These are phyloP conservation scores for Drosophila greeni DNA, from an alignment of 2,888 invertebrate genomes.

Conservation along the genomic window DNA sequence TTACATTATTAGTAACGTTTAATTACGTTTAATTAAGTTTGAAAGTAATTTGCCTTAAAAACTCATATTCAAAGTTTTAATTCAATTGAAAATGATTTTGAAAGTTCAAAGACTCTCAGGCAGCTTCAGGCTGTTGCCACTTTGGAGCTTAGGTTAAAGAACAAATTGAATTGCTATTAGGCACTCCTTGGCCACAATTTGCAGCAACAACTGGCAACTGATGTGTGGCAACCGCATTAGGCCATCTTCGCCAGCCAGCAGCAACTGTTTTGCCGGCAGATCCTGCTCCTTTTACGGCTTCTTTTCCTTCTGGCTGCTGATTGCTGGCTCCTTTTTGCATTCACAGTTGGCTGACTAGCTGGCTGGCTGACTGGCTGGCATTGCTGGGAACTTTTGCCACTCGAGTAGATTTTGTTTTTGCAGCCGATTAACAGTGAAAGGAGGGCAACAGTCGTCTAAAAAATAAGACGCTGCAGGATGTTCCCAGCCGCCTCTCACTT, in stretches of 20 bases:
- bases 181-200: conserved; percentile 31
- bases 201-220: conserved; percentile 26
- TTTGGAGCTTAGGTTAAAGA: conserved; percentile 33
- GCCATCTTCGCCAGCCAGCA: conserved; percentile 25
- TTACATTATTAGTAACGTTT: too few relatives aligned
- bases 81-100: background rate
- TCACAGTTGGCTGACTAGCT: conserved; percentile 51
- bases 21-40: background rate
- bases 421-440: conserved; percentile 63
- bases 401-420: conserved; percentile 69
- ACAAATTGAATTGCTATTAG: conserved; percentile 44
- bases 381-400: conserved; percentile 61
- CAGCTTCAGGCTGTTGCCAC: conserved; percentile 27
- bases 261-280: conserved; percentile 28
- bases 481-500: background rate
- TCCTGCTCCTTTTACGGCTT: conserved; percentile 6
- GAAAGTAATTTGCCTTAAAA: background rate
- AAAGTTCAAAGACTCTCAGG: background rate
- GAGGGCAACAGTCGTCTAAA: conserved; percentile 38
- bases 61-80: background rate
- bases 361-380: conserved; percentile 27
- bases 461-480: conserved; percentile 48
- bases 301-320: conserved; percentile 2
- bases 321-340: conserved; percentile 44
- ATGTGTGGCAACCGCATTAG: conserved; percentile 43